Percentiles rank a stretch among this genome's conserved stretches.
Evolutionary conservation across 2,113 vertebrate genomes (phyloP).

Genomic region (Proterorhinus semilunaris): DNA sequence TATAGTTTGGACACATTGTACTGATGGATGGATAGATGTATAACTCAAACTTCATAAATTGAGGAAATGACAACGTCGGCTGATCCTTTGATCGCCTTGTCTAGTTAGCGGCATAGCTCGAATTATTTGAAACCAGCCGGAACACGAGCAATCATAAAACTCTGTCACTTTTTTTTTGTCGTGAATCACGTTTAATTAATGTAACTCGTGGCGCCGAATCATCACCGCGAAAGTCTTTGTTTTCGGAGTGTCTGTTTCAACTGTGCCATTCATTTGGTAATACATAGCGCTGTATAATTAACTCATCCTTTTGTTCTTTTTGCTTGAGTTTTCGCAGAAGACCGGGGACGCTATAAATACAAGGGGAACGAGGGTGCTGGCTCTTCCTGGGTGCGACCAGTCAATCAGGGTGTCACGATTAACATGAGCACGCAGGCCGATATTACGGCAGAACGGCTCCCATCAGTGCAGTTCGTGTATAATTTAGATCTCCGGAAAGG

Average conservation of each 20-base stretch:
- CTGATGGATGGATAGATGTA: conserved; percentile 4
- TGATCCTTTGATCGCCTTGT: conserved; percentile 31
- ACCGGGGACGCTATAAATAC: conserved; percentile 21
- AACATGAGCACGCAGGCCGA: conserved; percentile 2
- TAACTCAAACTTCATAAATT: conserved; percentile 17
- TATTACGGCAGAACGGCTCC: background rate
- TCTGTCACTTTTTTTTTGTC: conserved; percentile 30
- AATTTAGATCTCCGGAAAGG: background rate
- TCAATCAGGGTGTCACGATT: conserved; percentile 26
- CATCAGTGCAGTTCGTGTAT: background rate
- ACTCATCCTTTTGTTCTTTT: conserved; percentile 45
- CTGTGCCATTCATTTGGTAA: conserved; percentile 34
- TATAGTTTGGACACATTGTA: conserved; percentile 26
- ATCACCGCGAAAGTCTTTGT: conserved; percentile 40
- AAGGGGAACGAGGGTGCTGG: conserved; percentile 20
- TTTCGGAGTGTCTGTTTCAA: conserved; percentile 35
- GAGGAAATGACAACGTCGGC: conserved; percentile 1
- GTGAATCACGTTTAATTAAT: conserved; percentile 53
- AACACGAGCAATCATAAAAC: conserved; percentile 25
- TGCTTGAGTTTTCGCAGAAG: conserved; percentile 25
- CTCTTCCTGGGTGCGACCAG: conserved; percentile 19
- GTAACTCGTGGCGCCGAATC: conserved; percentile 41
- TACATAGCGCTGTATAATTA: conserved; percentile 43
- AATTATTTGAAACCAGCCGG: conserved; percentile 33
- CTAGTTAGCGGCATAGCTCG: conserved; percentile 30